phyloP scores from a whole-genome alignment of 2,888 invertebrate genomes.

The Diarsia brunnea region DNA sequence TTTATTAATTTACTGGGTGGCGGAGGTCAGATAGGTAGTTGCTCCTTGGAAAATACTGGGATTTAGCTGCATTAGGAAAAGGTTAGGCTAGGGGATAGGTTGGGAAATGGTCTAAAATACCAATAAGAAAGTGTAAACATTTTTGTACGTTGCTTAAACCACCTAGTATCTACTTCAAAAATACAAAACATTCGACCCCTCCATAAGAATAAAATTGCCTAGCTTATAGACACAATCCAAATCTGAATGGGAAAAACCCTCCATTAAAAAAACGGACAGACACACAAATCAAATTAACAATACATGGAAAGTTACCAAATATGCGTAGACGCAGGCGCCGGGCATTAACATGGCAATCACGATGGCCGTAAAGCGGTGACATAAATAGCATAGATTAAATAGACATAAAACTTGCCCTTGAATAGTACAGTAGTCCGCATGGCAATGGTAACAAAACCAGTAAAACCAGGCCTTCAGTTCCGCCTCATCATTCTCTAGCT shows the following conservation, averaged over 20 bases:
- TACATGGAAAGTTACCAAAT: constrained; percentile 50
- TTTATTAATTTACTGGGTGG: too few species aligned
- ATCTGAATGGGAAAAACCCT: not conserved
- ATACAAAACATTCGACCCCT: not conserved
- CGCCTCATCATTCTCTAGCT: too few species aligned
- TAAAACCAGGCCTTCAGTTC: not conserved
- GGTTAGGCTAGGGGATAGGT: too few species aligned
- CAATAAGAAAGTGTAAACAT: not conserved
- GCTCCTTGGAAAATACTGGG: too few species aligned
- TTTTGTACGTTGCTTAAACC: not conserved
- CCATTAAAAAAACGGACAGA: constrained; percentile 17
- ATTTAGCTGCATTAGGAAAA: too few species aligned
- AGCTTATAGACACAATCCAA: not conserved
- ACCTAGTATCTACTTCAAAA: not conserved
- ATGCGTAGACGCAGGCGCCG: constrained; percentile 59
- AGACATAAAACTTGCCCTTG: constrained; percentile 81
- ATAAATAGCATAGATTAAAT: constrained; percentile 79
- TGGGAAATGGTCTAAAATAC: not conserved
- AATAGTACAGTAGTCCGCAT: constrained; percentile 27
- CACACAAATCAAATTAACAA: constrained; percentile 49
- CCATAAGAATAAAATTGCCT: not conserved
- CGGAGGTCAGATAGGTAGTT: too few species aligned
- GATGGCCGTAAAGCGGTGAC: constrained; percentile 65
- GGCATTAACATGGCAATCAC: constrained; percentile 56
- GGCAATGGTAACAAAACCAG: not conserved